Evolutionary conservation across 2,113 vertebrate genomes (phyloP).

Genomic region (Danionella cerebrum): DNA sequence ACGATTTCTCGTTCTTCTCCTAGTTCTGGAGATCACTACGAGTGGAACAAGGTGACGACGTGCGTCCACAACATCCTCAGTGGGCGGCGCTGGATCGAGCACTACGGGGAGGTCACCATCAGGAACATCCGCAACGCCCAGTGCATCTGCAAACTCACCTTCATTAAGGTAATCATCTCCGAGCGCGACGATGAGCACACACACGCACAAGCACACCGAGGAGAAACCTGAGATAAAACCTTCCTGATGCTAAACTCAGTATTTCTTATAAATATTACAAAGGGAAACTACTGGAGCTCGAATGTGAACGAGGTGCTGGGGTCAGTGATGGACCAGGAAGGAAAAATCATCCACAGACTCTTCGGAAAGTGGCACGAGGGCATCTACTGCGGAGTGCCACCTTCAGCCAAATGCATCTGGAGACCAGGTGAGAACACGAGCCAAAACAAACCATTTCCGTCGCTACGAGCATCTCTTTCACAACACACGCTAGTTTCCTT

Average conservation of each 20-base stretch:
- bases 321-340: conserved; percentile 94
- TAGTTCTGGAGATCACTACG: conserved; percentile 92
- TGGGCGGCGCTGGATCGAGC: conserved; percentile 94
- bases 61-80: conserved; percentile 99
- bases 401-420: conserved; percentile 96
- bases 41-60: conserved; percentile 99
- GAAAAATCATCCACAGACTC: conserved; percentile 88
- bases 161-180: conserved; percentile 98
- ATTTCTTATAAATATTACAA: too few relatives aligned
- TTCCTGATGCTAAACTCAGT: too few relatives aligned
- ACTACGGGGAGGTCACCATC: conserved; percentile 96
- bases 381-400: conserved; percentile 88
- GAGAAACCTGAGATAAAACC: too few relatives aligned
- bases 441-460: neutral
- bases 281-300: conserved; percentile 99
- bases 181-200: too few relatives aligned
- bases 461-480: neutral
- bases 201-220: neutral
- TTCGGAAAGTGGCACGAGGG: conserved; percentile 99
- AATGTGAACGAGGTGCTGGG: conserved; percentile 96
- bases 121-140: conserved; percentile 86
- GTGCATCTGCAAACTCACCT: conserved; percentile 96
- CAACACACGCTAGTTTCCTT: neutral
- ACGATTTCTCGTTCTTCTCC: neutral
- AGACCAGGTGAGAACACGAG: conserved; percentile 75